Evolutionary conservation across 2,113 vertebrate genomes (phyloP), one percentile per base, ranked within the genome.

Genomic region (Erythrocebus patas): DNA sequence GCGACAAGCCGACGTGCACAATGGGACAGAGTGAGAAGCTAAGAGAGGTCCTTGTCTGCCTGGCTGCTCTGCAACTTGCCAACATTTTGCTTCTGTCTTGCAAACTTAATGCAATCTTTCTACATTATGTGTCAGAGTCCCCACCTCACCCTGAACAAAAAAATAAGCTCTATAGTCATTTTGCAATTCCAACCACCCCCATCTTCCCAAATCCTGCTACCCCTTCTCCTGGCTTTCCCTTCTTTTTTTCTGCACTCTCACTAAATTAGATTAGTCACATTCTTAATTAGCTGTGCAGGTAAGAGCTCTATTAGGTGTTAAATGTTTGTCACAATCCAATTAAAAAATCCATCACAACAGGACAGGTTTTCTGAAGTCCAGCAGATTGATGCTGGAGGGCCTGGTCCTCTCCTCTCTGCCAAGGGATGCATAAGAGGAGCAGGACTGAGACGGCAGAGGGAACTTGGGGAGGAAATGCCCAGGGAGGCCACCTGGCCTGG

Each of bases 261-360:
- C 96, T 94, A 98, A 98, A 99, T 99, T 98, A 97, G 97, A 99
- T 99, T 99, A 98, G 98, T 99, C 98, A 99, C 98, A 98, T 99
- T 98, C 98, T 99, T 99, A 99, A 99, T 99, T 99, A 99, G 99
- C 98, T 99, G 98, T 98, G 98, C 98, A 94, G 93, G 98, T 98
- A 96, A 98, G 98, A 99, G 98, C 98, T 99, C 98, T 99, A 98
- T 98, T 99, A 98, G 98, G 98, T 98, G 98, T 99, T 99, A 99
- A 98, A 99, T 99, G 98, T 99, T 99, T 99, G 98, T 98, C 98
- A 98, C 98, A 99, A 99, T 99, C 98, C 99, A 99, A 99, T 99
- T 98, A 98, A 98, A 93, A 98, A 98, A 98, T 98, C 98, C 98
- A 98, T 99, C 98, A 98, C 96, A 89, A 96, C 89, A 98, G 94